Base-by-base conservation (phyloP, 2,797 vertebrate genomes). In the Oryzias dopingdopingensis region DNA sequence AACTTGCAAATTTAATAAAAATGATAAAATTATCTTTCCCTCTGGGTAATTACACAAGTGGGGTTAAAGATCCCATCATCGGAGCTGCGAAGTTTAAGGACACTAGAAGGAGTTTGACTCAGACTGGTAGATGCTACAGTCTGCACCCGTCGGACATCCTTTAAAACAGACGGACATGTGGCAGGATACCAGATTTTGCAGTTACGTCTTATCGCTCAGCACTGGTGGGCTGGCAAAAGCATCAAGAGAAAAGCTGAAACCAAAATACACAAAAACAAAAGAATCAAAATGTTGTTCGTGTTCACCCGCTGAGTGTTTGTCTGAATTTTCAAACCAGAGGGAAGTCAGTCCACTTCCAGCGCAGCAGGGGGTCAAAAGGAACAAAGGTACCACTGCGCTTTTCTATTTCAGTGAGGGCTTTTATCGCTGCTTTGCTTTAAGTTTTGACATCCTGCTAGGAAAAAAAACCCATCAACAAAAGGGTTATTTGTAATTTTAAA, bases 51-150 rank as follows among this genome's bases (percentile, higher is more conserved):
- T 69, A 69, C 67, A 79, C 37, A 49, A 63, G 76, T 14, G 18
- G 56, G 73, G 48, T 70, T 67, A 41, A 64, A 73, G 62, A 68
- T 61, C 60, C 76, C 65, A 61, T 61, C 42, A 73, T 54, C 49
- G 65, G 62, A 61, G 44, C 53, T 64, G 62, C 59, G 67, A 77
- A 55, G 17, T 70, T 80, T 43, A 53, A 70, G 63, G 76, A 76
- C 67, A 76, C 74, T 32, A 69, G 68, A 62, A 74, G 73, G 81
- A 50, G 22, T 26, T 45, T 6, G 81, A 79, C 67, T 85, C 88
- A 88, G 84, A 86, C 62, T 14, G 62, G 83, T 90, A 90, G 87
- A 89, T 88, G 74, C 85, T 88, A 90, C 89, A 53, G 67, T 75
- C 87, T 85, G 83, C 86, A 77, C 83, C 82, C 72, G 64, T 17